Conservation (phyloP, 2,113 vertebrate species). For the Leptobrachium leishanense region DNA sequence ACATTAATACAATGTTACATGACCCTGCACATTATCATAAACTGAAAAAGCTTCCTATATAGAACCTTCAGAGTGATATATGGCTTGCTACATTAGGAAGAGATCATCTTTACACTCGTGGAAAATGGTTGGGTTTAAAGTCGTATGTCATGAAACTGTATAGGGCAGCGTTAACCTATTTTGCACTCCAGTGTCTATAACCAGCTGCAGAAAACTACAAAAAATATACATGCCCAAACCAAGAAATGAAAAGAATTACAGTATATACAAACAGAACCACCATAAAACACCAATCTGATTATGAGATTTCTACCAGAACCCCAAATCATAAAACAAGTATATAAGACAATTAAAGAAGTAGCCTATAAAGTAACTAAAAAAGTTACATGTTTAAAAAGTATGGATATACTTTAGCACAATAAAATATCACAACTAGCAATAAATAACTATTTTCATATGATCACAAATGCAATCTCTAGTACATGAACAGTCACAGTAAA, state of each 20-base stretch:
- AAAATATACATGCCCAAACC: slow-evolving; percentile 8
- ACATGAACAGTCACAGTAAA: no score
- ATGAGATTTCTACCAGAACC: no score
- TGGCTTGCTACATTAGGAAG: slow-evolving; percentile 56
- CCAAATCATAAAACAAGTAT: no score
- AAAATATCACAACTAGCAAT: no score
- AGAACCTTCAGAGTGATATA: slow-evolving; percentile 60
- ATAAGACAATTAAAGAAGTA: no score
- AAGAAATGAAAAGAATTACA: not conserved
- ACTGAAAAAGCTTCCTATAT: slow-evolving; percentile 36
- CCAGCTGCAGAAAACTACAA: slow-evolving; percentile 8
- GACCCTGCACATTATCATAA: slow-evolving; percentile 40
- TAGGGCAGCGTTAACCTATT: slow-evolving; percentile 17
- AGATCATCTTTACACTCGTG: slow-evolving; percentile 64
- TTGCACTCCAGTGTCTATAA: slow-evolving; percentile 8
- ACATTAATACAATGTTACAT: slow-evolving; percentile 28
- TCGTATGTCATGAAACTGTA: slow-evolving; percentile 19
- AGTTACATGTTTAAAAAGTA: no score
- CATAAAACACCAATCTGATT: no score
- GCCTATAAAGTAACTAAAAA: no score
- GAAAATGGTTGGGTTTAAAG: slow-evolving; percentile 26
- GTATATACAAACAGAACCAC: not conserved
- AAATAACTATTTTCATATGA: no score
- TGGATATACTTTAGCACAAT: no score
- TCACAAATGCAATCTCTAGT: no score